Base-by-base conservation (phyloP, 2,797 vertebrate genomes). In the Sphaeramia orbicularis region DNA sequence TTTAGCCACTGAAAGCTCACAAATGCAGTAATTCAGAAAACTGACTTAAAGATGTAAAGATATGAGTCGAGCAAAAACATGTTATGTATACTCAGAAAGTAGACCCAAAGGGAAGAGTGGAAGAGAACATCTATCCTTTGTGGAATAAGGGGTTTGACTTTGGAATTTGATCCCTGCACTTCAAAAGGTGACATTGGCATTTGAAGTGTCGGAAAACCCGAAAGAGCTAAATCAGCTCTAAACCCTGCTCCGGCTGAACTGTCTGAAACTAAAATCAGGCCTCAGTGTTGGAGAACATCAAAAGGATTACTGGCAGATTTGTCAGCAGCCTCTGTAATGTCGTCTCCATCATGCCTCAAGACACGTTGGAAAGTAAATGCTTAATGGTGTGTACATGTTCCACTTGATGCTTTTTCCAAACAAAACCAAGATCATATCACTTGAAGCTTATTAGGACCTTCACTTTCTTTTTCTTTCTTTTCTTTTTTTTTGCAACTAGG, bases 131-230 rank as follows among this genome's bases (percentile, higher is more conserved):
- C 16, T 47, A 62, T 30, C 35, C 61, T 38, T 35, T 1, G 3
- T 38, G 63, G 68, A 81, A 69, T 74, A 55, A 65, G 15, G 6
- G 16, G 21, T 67, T 55, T 48, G 51, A 49, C 53, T 64, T 37
- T 32, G 69, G 59, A 42, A 80, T 65, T 55, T 65, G 56, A 80
- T 56, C 55, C 48, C 14, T 6, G 27, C 69, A 59, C 60, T 76
- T 76, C 9, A 63, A 45, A 49, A 62, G 45, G 15, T 41, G 32
- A 59, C 36, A 36, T 13, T 70, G 77, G 74, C 71, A 71, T 84
- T 18, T 74, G 21, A 84, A 78, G 69, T 66, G 64, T 59, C 14
- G 40, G 50, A 66, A 81, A 78, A 75, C 52, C 64, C 62, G 49
- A 78, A 81, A 74, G 63, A 74, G 42, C 27, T 43, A 47, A 71